A percentile compares a stretch with the other conserved stretches of the same genome.
Evolutionary conservation across 2,888 invertebrate genomes (phyloP).

Genomic region (Mythimna lalbum): DNA sequence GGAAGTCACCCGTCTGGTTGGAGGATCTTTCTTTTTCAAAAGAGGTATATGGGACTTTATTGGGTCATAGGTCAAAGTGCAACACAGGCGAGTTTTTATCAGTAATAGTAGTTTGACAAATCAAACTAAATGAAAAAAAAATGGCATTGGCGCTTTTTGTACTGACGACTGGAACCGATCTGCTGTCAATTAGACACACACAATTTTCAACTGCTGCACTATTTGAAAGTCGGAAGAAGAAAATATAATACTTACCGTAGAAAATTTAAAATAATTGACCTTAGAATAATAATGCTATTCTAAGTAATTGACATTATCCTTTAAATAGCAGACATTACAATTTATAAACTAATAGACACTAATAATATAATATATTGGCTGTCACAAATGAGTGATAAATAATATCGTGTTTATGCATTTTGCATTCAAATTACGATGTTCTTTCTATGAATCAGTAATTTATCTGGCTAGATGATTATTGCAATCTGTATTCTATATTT

Average conservation of each 20-base stretch:
- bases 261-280: constrained; percentile 6
- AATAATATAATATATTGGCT: neutral
- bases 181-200: no score
- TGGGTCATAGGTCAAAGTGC: no score
- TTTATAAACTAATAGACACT: neutral
- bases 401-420: constrained; percentile 6
- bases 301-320: neutral
- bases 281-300: no score
- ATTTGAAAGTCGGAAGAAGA: neutral
- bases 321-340: neutral
- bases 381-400: neutral
- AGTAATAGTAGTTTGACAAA: no score
- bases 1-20: no score
- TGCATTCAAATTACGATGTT: constrained; percentile 3
- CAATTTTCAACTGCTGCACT: neutral
- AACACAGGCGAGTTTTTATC: no score
- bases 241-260: constrained; percentile 6
- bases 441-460: neutral
- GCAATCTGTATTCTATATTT: neutral
- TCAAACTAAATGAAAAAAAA: no score
- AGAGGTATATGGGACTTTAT: no score
- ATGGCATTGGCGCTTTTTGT: no score
- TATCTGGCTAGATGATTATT: constrained; percentile 9
- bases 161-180: no score
- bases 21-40: no score